Base-by-base conservation (phyloP, 2,797 vertebrate species). In the Takifugu rubripes region DNA sequence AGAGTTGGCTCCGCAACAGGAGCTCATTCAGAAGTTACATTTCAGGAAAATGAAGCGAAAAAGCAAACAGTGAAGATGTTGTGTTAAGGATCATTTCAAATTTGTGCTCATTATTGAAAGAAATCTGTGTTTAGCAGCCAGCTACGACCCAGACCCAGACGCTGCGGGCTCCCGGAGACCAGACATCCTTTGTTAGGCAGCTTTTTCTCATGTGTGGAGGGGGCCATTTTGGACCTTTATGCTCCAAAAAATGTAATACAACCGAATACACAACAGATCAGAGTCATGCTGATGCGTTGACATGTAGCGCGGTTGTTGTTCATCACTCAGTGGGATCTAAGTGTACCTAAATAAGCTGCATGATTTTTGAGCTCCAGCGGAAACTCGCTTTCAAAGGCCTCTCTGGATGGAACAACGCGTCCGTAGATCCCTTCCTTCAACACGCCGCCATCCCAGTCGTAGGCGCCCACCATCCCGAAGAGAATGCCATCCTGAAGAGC, bases 391-490 rank as follows among this genome's bases (percentile, higher is more conserved):
- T 91, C 91, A 16, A 98, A 94, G 0, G 95, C 95, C 3, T 89
- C 81, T 40, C 91, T 86, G 12, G 92, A 70, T 0, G 94, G 94
- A 36, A 91, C 72, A 31, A 95, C 55, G 49, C 52, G 87, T 3
- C 92, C 91, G 0, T 77, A 74, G 14, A 5, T 54, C 17, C 92
- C 86, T 70, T 95, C 90, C 81, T 94, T 94, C 68, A 99, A 66
- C 54, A 98, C 92, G 0, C 93, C 93, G 0, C 97, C 97, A 0
- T 95, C 93, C 97, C 97, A 99, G 86, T 94, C 96, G 0, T 98
- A 97, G 27, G 97, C 96, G 2, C 97, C 97, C 12, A 99, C 97
- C 74, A 90, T 94, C 25, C 97, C 97, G 15, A 99, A 97, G 68
- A 99, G 87, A 67, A 98, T 92, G 16, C 96, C 95, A 1, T 97